A percentile compares a stretch with the other conserved stretches of the same genome.
These are phyloP conservation scores for Nymphalis polychloros DNA, from an alignment of 2,888 invertebrate species.

Conservation along the genomic window DNA sequence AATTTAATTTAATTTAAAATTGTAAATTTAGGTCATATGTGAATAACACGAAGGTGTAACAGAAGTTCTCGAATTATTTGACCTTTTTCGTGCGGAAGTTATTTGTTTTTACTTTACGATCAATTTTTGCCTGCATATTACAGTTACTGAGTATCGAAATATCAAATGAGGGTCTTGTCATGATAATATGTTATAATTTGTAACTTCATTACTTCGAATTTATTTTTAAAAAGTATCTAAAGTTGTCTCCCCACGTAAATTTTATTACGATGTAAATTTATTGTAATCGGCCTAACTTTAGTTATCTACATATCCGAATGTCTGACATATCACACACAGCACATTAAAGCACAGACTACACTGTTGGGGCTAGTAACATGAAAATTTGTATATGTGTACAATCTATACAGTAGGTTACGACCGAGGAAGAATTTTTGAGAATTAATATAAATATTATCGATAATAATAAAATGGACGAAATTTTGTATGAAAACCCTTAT, in stretches of 20 bases:
- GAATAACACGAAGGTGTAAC: slow-evolving; percentile 13
- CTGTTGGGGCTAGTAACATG: too few species aligned
- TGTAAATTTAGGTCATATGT: slow-evolving; percentile 20
- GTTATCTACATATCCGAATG: too few species aligned
- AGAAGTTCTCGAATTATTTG: slow-evolving; percentile 19
- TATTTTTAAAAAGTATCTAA: slow-evolving; percentile 5
- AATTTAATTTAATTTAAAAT: not conserved
- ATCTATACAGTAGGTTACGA: too few species aligned
- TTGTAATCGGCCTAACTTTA: too few species aligned
- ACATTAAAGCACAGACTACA: too few species aligned
- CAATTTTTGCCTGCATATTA: slow-evolving; percentile 23
- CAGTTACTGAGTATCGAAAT: slow-evolving; percentile 26
- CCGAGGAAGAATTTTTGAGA: too few species aligned
- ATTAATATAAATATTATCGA: too few species aligned
- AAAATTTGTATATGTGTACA: too few species aligned
- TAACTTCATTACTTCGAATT: slow-evolving; percentile 19
- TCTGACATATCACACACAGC: too few species aligned
- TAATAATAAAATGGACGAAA: too few species aligned
- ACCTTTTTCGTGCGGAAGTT: slow-evolving; percentile 33
- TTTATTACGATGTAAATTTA: too few species aligned
- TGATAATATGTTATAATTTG: slow-evolving; percentile 20
- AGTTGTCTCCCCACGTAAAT: not conserved
- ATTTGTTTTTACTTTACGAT: slow-evolving; percentile 30
- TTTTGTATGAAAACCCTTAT: too few species aligned
- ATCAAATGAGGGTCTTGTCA: slow-evolving; percentile 28